Percentiles rank a stretch among this genome's conserved stretches.
phyloP scores from a whole-genome alignment of 1,140 invertebrate genomes.

The Chrysomallon squamiferum region DNA sequence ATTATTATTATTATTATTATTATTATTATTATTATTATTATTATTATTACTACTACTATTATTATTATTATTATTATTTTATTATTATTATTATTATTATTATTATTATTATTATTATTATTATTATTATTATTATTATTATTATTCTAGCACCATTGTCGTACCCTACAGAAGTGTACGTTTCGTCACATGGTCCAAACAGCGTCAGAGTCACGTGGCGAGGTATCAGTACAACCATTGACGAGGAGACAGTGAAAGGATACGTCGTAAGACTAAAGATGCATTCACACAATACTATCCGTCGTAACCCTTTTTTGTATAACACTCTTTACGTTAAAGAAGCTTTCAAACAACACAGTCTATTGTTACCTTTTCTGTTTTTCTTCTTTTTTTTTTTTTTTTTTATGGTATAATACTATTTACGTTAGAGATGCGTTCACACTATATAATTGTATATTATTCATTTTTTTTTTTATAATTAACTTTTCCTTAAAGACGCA shows the following conservation, averaged over 20 bases:
- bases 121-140: too few species aligned
- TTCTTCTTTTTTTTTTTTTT: not conserved
- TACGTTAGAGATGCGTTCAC: not conserved
- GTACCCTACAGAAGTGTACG: conserved; percentile 87
- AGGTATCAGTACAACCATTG: conserved; percentile 78
- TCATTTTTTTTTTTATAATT: too few species aligned
- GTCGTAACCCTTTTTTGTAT: not conserved
- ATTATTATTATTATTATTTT: too few species aligned
- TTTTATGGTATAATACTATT: not conserved
- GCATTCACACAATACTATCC: not conserved
- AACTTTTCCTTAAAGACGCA: too few species aligned
- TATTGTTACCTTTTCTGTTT: not conserved
- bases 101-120: too few species aligned
- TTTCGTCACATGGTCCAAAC: conserved; percentile 69
- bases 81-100: too few species aligned
- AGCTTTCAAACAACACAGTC: not conserved
- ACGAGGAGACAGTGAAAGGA: conserved; percentile 92
- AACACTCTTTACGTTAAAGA: not conserved
- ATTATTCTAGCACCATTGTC: conserved; percentile 92
- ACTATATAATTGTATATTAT: not conserved
- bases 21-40: too few species aligned
- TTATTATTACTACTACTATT: too few species aligned
- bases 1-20: too few species aligned
- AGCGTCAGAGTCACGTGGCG: conserved; percentile 90
- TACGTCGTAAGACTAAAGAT: conserved; percentile 76